Evolutionary conservation across 2,888 invertebrate species (phyloP).

Genomic region (Philereme vetulata): DNA sequence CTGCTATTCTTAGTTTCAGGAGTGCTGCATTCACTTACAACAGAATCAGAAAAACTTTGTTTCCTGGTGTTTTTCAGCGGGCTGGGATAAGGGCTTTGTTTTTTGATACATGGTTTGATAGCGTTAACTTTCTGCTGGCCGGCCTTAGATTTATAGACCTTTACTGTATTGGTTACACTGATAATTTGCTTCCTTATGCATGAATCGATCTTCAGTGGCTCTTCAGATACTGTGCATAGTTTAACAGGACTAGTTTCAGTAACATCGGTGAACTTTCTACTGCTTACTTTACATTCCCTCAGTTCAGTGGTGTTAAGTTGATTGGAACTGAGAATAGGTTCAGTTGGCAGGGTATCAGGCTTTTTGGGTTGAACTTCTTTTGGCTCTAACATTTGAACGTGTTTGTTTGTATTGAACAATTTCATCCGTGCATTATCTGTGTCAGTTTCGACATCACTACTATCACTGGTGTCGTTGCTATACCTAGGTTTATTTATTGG

Average conservation of each 20-base stretch:
- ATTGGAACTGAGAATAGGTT: background rate
- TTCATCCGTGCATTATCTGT: background rate
- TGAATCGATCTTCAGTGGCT: too few relatives aligned
- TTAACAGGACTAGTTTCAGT: conserved; percentile 5
- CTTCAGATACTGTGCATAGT: conserved; percentile 4
- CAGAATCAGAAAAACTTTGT: background rate
- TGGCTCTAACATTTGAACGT: background rate
- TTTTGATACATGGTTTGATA: background rate
- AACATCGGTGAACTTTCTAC: background rate
- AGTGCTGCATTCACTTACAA: background rate
- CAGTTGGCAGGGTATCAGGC: too few relatives aligned
- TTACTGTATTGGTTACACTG: background rate
- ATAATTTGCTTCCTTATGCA: conserved; percentile 5
- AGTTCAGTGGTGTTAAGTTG: background rate
- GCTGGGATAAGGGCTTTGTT: background rate
- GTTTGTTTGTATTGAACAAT: background rate
- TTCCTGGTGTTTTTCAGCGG: background rate
- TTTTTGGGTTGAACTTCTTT: too few relatives aligned
- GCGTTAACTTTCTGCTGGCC: too few relatives aligned
- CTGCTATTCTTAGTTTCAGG: background rate
- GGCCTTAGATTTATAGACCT: too few relatives aligned
- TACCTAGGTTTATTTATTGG: background rate
- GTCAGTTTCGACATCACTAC: background rate
- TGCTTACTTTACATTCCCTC: too few relatives aligned
- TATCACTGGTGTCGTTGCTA: conserved; percentile 1